Evolutionary conservation across 2,113 vertebrate species (phyloP).

Genomic region (Tamias sibiricus): DNA sequence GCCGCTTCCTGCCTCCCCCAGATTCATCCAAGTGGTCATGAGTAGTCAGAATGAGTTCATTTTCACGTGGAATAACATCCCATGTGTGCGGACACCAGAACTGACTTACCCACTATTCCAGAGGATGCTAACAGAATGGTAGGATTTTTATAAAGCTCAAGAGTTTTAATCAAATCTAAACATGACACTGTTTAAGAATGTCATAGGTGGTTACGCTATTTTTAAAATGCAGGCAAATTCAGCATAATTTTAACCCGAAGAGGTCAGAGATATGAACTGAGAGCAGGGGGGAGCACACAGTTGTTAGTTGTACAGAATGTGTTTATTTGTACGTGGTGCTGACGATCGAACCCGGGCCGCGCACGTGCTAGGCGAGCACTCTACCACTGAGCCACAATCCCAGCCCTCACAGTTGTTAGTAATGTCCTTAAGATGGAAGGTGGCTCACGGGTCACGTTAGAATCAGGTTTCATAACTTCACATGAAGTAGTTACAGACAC

Average conservation of each 20-base stretch:
- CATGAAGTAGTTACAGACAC: neutral
- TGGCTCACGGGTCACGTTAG: neutral
- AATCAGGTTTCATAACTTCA: neutral
- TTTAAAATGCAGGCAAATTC: slow-evolving; percentile 20
- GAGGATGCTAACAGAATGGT: neutral
- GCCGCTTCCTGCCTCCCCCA: neutral
- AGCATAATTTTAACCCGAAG: neutral
- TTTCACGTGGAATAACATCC: neutral
- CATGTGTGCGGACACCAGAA: accelerated
- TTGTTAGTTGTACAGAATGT: too few species aligned
- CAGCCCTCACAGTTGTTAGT: neutral
- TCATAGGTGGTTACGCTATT: neutral
- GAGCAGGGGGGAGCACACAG: too few species aligned
- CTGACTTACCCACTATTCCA: neutral
- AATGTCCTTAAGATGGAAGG: neutral
- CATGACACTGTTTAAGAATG: neutral
- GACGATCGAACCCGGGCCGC: too few species aligned
- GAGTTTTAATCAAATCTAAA: neutral
- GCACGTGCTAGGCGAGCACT: too few species aligned
- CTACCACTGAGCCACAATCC: too few species aligned
- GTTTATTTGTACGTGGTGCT: too few species aligned
- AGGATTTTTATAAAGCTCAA: neutral
- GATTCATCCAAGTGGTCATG: accelerated
- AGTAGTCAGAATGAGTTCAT: too few species aligned
- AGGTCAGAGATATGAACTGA: neutral